Evolutionary conservation across 2,113 vertebrate genomes (phyloP), one percentile per base, ranked within the genome.

Genomic region (Coracopsis vasa): DNA sequence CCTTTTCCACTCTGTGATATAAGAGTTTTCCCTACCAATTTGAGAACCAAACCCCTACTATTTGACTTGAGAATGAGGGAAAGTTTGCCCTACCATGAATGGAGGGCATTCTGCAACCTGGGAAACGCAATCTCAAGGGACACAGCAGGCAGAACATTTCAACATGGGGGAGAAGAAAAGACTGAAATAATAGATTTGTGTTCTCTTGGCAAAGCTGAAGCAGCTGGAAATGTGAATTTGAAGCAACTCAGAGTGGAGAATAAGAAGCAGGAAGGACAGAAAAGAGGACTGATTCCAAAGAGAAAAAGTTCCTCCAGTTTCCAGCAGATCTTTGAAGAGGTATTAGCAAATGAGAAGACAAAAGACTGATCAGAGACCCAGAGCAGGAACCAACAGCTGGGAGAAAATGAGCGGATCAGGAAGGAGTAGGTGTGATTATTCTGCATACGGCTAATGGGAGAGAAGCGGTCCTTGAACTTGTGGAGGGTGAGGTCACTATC

Each of bases 391-490:
- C 86, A 92, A 93, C 83, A 96, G 88, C 90, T 87, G 80, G 88
- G 77, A 92, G 83, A 97, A 90, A 96, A 92, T 8, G 64, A 90
- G 71, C 4, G 1, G 75, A 71, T 80, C 86, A 89, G 94, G 94
- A 96, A 96, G 70, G n/a, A 74, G 47, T 80, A 74, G 6, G 41
- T 85, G 86, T 91, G 80, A 89, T 79, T 94, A 92, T 92, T 93
- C 8, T 92, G 72, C 54, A 88, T 79, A 80, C 2, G 50, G 92
- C 70, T 91, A 94, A 91, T 51, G 88, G 90, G 82, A 56, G 56
- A 96, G 69, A 93, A 94, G 75, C 78, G 33, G 66, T 84, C 96
- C 92, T 93, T 96, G 96, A 96, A 96, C 94, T 96, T 95, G 94
- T 65, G 54, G n/a, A 41, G 80, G 75, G 56, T 83, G 94, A 94